Conservation (phyloP, 2,888 invertebrate genomes). For the Drosophila maculinotata region DNA sequence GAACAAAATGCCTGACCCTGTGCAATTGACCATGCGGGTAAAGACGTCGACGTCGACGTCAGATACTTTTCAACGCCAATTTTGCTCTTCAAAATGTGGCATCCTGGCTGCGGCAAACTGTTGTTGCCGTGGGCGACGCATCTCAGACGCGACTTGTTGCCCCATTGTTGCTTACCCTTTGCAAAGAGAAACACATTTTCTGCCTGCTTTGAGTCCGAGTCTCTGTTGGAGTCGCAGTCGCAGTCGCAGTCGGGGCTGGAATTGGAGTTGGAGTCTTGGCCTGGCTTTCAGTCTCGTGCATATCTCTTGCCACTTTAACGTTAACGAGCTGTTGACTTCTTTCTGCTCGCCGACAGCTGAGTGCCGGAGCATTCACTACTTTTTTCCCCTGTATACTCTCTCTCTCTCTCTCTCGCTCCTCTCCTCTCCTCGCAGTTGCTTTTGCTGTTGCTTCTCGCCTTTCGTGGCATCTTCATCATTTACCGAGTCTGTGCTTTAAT, state of each 20-base stretch:
- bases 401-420: background rate
- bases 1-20: conserved; percentile 54
- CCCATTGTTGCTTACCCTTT: conserved; percentile 74
- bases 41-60: conserved; percentile 42
- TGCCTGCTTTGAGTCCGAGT: conserved; percentile 20
- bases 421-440: conserved; percentile 9
- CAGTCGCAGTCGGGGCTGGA: conserved; percentile 3
- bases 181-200: conserved; percentile 33
- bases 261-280: conserved; percentile 7
- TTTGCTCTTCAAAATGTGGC: conserved; percentile 70
- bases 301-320: conserved; percentile 81
- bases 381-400: background rate
- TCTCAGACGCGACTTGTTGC: conserved; percentile 79
- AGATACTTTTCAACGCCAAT: conserved; percentile 81
- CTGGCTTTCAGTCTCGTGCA: conserved; percentile 56
- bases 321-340: conserved; percentile 82
- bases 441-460: conserved; percentile 18
- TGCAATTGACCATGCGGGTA: conserved; percentile 73
- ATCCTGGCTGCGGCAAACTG: conserved; percentile 39
- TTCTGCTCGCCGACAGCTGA: conserved; percentile 73
- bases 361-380: conserved; percentile 48
- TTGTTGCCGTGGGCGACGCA: conserved; percentile 73
- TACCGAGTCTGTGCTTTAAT: conserved; percentile 34
- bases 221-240: background rate
- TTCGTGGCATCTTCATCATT: conserved; percentile 57